Evolutionary conservation across 2,113 vertebrate species (phyloP).

Genomic region (Neodon shergylaensis): DNA sequence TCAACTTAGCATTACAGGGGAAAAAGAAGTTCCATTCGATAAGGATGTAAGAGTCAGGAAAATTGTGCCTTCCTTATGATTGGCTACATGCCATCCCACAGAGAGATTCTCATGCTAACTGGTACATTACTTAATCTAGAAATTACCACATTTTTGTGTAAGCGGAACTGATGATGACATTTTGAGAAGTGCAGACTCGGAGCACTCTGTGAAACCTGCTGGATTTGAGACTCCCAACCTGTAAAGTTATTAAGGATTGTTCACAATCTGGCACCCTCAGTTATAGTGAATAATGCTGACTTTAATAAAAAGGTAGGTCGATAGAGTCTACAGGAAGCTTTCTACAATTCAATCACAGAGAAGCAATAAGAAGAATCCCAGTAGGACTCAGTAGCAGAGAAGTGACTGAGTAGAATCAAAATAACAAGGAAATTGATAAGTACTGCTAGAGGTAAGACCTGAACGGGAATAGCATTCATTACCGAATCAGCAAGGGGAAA

Average conservation of each 20-base stretch:
- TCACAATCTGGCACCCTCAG: background rate
- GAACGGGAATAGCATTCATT: background rate
- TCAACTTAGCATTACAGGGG: no score
- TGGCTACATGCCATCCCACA: background rate
- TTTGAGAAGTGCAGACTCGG: background rate
- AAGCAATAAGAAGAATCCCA: slow-evolving; percentile 16
- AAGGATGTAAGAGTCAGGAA: background rate
- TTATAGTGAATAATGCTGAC: background rate
- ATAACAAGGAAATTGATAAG: background rate
- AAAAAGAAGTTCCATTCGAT: background rate
- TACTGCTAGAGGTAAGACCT: background rate
- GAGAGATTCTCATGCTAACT: background rate
- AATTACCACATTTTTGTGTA: background rate
- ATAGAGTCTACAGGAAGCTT: background rate
- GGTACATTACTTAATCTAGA: background rate
- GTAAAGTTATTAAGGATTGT: background rate
- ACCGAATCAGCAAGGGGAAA: background rate
- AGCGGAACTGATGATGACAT: background rate
- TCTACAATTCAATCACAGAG: background rate
- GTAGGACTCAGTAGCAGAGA: background rate
- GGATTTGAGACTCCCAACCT: background rate
- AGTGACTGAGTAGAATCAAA: background rate
- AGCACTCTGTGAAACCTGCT: background rate
- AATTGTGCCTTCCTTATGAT: background rate
- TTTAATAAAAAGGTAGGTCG: background rate